Evolutionary conservation across 2,888 invertebrate genomes (phyloP), one percentile per base, ranked within the genome.

Genomic region (Timema podura): DNA sequence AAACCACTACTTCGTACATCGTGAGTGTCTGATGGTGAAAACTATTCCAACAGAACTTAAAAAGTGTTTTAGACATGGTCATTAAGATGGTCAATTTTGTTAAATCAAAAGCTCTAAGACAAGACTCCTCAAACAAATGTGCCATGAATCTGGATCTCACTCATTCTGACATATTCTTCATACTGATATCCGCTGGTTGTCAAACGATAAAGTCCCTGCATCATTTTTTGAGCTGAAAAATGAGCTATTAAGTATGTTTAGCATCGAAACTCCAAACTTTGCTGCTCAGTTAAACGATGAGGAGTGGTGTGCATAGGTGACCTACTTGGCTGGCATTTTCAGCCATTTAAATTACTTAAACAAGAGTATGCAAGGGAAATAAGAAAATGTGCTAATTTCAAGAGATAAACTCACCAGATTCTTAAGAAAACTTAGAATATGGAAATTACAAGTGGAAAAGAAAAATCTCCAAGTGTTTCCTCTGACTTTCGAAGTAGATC

Each of bases 201-300:
- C 6, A 57, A 2, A 10, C n/a, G n/a, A n/a, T n/a, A n/a, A n/a
- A n/a, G n/a, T n/a, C n/a, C n/a, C n/a, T n/a, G n/a, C n/a, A n/a
- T n/a, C n/a, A n/a, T n/a, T n/a, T n/a, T n/a, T n/a, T n/a, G n/a
- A n/a, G n/a, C n/a, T n/a, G n/a, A n/a, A n/a, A 57, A 13, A 57
- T 16, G 57, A 57, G n/a, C 13, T 57, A 57, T n/a, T 57, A 57
- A 57, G 6, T 57, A n/a, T 57, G 57, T 57, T 57, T n/a, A 57
- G 57, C 15, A 5, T 57, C 10, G 15, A 57, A 57, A 57, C 15
- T 15, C 57, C 0, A 57, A 30, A 57, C 57, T 57, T n/a, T 57
- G 57, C 13, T 11, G 57, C 57, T 57, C 13, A 57, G 11, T n/a
- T 57, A 57, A 10, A n/a, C n/a, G 13, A 57, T n/a, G 57, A 57